Evolutionary conservation across 2,888 invertebrate species (phyloP).

Genomic region (Spisula subtruncata): DNA sequence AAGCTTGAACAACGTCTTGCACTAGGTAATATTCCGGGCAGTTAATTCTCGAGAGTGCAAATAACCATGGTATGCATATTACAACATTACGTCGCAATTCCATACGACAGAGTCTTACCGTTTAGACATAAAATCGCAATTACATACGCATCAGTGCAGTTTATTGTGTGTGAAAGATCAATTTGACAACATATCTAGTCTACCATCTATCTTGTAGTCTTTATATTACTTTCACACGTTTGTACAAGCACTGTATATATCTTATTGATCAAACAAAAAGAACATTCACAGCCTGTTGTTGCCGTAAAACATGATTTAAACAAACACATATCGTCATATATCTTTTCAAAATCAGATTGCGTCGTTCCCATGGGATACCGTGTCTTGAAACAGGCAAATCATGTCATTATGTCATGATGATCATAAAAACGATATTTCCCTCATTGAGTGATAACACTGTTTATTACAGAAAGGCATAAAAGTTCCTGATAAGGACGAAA

Average conservation of each 20-base stretch:
- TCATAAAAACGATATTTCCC: neutral
- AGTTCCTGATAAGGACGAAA: neutral
- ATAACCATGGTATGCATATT: too few species aligned
- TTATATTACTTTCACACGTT: neutral
- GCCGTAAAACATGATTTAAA: neutral
- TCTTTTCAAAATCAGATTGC: neutral
- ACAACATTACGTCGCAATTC: too few species aligned
- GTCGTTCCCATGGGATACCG: neutral
- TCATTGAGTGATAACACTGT: neutral
- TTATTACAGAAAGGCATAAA: neutral
- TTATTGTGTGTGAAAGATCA: neutral
- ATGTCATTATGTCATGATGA: neutral
- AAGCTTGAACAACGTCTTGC: neutral
- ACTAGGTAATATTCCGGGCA: neutral
- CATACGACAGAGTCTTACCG: neutral
- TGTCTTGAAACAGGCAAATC: constrained; percentile 8
- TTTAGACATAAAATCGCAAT: neutral
- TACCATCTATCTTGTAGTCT: too few species aligned
- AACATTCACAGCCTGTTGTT: neutral
- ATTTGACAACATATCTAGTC: too few species aligned
- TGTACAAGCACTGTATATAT: neutral
- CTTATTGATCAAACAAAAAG: neutral
- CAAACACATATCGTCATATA: neutral
- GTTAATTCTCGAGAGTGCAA: too few species aligned
- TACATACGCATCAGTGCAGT: neutral